Evolutionary conservation across 2,888 invertebrate species (phyloP).

Genomic region (Alsophila aescularia): DNA sequence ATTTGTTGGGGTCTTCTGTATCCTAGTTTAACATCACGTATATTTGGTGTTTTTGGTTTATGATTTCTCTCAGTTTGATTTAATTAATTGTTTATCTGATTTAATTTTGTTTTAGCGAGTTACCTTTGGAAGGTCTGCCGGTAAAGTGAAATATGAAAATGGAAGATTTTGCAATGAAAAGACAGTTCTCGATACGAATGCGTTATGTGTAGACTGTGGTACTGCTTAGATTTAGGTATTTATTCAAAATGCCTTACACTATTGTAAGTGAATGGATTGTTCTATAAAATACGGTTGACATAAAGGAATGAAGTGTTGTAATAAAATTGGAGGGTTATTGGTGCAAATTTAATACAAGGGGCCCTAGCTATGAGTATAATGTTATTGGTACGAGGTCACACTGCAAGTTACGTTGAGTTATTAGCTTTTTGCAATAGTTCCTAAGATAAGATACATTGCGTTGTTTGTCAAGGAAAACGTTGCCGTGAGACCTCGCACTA

Average conservation of each 20-base stretch:
- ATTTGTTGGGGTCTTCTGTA: too few relatives aligned
- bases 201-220: constrained; percentile 21
- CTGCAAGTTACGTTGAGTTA: too few relatives aligned
- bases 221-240: constrained; percentile 36
- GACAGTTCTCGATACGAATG: constrained; percentile 19
- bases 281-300: constrained; percentile 8
- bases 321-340: constrained; percentile 1
- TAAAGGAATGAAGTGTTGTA: constrained; percentile 7
- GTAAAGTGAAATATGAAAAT: constrained; percentile 27
- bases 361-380: not conserved
- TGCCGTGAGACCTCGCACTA: too few relatives aligned
- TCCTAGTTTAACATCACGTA: too few relatives aligned
- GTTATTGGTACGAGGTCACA: not conserved
- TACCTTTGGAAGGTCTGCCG: constrained; percentile 34
- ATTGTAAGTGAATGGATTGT: constrained; percentile 32
- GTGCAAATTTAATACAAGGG: constrained; percentile 8
- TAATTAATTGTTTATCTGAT: constrained; percentile 6
- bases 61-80: constrained; percentile 1
- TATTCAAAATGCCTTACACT: constrained; percentile 41
- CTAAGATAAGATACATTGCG: too few relatives aligned
- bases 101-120: constrained; percentile 37
- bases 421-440: too few relatives aligned
- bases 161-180: constrained; percentile 39
- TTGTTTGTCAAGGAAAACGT: too few relatives aligned
- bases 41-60: too few relatives aligned